phyloP scores from a whole-genome alignment of 2,113 vertebrate genomes.

The Carettochelys insculpta region DNA sequence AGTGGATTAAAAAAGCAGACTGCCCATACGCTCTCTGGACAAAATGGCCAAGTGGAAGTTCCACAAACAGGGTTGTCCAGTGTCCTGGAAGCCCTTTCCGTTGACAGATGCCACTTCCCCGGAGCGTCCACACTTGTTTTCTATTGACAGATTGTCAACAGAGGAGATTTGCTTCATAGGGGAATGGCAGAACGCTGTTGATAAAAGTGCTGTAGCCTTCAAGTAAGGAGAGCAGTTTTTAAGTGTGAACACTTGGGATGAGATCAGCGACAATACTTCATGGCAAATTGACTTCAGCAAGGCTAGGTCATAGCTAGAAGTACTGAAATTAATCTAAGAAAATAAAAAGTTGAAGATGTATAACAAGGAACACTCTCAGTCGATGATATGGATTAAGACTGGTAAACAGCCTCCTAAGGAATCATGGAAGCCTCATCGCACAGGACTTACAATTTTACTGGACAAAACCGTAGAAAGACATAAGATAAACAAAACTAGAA shows the following conservation, averaged over 20 bases:
- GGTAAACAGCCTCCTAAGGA: not conserved
- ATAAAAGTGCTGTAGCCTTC: too few species aligned
- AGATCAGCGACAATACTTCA: not conserved
- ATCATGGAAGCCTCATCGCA: not conserved
- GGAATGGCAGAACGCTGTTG: too few species aligned
- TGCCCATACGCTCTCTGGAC: too few species aligned
- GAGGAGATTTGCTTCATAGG: too few species aligned
- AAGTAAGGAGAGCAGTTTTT: not conserved
- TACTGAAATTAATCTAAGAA: not conserved
- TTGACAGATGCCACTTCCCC: too few species aligned
- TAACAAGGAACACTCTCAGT: not conserved
- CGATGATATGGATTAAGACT: not conserved
- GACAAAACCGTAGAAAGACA: not conserved
- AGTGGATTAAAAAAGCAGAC: too few species aligned
- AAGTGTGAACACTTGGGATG: not conserved
- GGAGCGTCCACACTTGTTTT: too few species aligned
- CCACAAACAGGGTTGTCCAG: too few species aligned
- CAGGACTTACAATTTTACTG: not conserved
- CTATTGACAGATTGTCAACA: too few species aligned
- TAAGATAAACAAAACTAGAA: not conserved
- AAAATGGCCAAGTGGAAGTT: too few species aligned
- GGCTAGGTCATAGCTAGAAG: not conserved
- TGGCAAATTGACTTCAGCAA: accelerated
- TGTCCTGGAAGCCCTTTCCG: too few species aligned
- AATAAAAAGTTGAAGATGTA: not conserved